These are phyloP conservation scores for Malacosoma neustria DNA, from an alignment of 2,888 invertebrate species.

Conservation along the genomic window DNA sequence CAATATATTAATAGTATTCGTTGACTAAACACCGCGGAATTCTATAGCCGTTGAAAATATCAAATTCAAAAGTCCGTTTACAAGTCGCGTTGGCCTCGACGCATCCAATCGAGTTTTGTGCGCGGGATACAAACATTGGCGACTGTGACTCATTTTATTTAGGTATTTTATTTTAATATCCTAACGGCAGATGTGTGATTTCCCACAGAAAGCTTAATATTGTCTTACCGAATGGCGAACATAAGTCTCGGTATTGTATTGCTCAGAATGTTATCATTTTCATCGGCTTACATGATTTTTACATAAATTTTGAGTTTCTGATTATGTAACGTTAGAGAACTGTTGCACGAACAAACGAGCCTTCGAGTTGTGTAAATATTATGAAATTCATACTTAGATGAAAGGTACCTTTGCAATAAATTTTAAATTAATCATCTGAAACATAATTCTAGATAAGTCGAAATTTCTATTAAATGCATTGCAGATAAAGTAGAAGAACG, in stretches of 20 bases:
- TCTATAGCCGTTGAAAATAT: not conserved
- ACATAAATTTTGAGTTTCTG: no score
- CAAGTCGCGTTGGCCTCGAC: not conserved
- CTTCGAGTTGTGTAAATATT: no score
- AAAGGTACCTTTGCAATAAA: no score
- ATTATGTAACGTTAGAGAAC: no score
- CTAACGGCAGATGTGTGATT: not conserved
- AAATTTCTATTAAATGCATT: no score
- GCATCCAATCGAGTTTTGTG: not conserved
- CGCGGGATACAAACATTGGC: not conserved
- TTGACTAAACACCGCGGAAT: not conserved
- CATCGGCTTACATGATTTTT: not conserved
- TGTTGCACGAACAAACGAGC: no score
- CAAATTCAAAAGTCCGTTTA: not conserved
- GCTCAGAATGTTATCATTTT: not conserved
- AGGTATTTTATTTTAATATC: not conserved
- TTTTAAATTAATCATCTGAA: no score
- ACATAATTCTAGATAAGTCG: no score
- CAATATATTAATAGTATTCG: not conserved
- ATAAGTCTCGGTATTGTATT: not conserved
- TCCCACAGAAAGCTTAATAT: not conserved
- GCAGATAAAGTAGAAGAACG: no score
- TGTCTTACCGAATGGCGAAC: not conserved
- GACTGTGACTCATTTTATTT: slow-evolving; percentile 1
- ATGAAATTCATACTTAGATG: no score